These are phyloP conservation scores for Anisognathus igniventris DNA, from an alignment of 2,797 vertebrate species.

Conservation along the genomic window DNA sequence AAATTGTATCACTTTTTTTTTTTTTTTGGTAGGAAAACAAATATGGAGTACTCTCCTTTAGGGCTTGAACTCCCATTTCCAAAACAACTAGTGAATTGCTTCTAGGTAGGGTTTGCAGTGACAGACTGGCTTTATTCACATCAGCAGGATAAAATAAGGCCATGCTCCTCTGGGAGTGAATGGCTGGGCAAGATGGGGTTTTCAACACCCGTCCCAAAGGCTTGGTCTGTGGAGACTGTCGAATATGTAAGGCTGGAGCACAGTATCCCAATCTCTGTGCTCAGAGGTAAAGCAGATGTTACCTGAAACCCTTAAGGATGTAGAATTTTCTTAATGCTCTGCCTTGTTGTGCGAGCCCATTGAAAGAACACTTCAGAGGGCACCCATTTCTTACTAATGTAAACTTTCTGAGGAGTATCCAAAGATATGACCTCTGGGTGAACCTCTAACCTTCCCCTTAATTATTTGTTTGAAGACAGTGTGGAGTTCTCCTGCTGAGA, in stretches of 20 bases:
- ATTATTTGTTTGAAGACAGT: conserved; percentile 99
- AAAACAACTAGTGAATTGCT: not conserved
- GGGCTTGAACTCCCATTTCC: not conserved
- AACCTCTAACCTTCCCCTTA: conserved; percentile 97
- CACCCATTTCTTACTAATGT: conserved; percentile 81
- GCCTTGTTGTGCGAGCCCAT: conserved; percentile 71
- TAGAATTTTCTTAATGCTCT: conserved; percentile 68
- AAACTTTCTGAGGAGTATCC: conserved; percentile 95
- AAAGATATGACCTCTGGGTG: conserved; percentile 91
- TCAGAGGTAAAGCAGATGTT: conserved; percentile 59
- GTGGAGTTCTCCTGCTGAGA: conserved; percentile 94
- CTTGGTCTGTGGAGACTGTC: conserved; percentile 3
- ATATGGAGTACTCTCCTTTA: not conserved
- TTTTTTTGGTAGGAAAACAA: not conserved
- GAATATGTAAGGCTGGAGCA: not conserved
- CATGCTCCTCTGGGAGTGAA: not conserved
- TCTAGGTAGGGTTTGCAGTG: not conserved
- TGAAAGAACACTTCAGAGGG: conserved; percentile 79
- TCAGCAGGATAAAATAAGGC: not conserved
- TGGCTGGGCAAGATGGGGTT: not conserved
- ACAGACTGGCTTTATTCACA: not conserved
- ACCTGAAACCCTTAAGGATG: conserved; percentile 51
- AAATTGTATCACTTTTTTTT: not conserved
- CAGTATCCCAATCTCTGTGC: conserved; percentile 6
- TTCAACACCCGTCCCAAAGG: not conserved